A percentile compares a stretch with the other conserved stretches of the same genome.
These are phyloP conservation scores for Xerus inauris DNA, from an alignment of 2,113 vertebrate genomes.

Conservation along the genomic window DNA sequence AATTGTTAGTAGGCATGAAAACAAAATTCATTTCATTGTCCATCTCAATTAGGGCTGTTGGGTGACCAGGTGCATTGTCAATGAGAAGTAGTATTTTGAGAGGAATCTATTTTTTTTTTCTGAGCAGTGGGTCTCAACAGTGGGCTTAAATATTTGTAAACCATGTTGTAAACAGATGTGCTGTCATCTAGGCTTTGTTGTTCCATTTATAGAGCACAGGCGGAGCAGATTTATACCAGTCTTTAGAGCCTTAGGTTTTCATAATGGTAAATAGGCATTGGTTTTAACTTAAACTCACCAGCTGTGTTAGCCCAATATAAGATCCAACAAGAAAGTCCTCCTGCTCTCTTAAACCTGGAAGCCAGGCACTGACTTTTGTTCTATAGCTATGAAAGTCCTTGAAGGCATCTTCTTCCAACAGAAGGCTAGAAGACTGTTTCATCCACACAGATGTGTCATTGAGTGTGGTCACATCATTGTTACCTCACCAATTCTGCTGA, in stretches of 20 bases:
- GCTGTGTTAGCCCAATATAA: neutral
- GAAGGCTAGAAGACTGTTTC: neutral
- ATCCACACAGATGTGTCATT: neutral
- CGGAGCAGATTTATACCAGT: neutral
- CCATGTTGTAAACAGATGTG: slow-evolving; percentile 21
- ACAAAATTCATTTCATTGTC: neutral
- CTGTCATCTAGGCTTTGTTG: neutral
- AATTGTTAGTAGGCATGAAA: neutral
- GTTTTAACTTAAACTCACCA: neutral
- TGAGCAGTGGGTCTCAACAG: neutral
- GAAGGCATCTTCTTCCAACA: neutral
- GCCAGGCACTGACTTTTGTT: neutral
- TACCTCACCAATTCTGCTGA: neutral
- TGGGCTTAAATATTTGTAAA: neutral
- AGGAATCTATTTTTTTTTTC: neutral
- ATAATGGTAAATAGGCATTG: neutral
- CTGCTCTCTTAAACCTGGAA: neutral
- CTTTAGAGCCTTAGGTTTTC: neutral
- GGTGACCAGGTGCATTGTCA: neutral
- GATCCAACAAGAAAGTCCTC: neutral
- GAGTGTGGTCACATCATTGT: too few species aligned
- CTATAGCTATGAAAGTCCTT: neutral
- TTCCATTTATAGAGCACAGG: neutral
- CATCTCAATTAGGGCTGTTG: neutral
- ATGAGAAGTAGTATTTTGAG: neutral